Evolutionary conservation across 2,888 invertebrate genomes (phyloP), one percentile per base, ranked within the genome.

Genomic region (Zaprionus bogoriensis): DNA sequence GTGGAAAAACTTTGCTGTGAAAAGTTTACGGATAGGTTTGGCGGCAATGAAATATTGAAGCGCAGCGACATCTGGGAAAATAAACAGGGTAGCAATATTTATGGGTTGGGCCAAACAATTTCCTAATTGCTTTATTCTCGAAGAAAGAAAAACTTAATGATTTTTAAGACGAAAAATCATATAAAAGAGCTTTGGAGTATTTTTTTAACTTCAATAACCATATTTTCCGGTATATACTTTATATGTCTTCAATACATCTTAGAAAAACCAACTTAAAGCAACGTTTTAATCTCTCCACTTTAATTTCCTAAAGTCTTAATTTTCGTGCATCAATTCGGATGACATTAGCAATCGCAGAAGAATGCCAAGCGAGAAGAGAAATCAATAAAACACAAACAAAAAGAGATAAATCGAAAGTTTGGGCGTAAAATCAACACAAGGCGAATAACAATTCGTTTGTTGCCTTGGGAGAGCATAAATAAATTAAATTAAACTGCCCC

Each of bases 31-130:
- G 14, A 22, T 36, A 38, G 38, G 42, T 60, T 46, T 53, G 22
- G 10, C 14, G 39, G 32, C 20, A 22, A 54, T 55, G 44, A 54
- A 61, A 38, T 61, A 51, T 51, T 51, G 7, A 28, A 27, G 23
- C n/a, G 22, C 41, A 47, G 27, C 14, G 17, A 42, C 41, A 57
- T 23, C 27, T 44, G n/a, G 42, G 38, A 19, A 42, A 61, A 44
- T 64, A 67, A 59, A 64, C n/a, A 41, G 36, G 22, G 2, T 25
- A 50, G 45, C 51, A 41, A 71, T 54, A 65, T 71, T 55, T 46
- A 54, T 42, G 27, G 19, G n/a, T 6, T 27, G 12, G 12, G 41
- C 17, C 32, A 30, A 39, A 19, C 44, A 51, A 59, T 38, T 48
- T 50, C 22, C 42, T 52, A 57, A 62, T 62, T 47, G 44, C 28